Conservation (phyloP, 2,888 invertebrate species). For the Choreutis nemorana region DNA sequence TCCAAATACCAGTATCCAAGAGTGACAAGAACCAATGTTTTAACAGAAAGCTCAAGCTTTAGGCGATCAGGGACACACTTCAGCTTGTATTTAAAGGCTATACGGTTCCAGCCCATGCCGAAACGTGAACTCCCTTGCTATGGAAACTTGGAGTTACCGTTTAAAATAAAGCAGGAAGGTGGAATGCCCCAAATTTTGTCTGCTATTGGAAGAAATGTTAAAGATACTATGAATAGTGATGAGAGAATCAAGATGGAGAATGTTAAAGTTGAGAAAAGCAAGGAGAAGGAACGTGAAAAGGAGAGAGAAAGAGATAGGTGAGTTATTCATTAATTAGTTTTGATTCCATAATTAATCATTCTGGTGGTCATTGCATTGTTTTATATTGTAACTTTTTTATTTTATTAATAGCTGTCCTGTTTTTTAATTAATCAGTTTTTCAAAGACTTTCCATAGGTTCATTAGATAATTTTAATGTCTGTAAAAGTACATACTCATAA, state of each 20-base stretch:
- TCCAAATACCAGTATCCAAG: conserved; percentile 52
- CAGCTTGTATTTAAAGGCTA: conserved; percentile 38
- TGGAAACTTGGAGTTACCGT: conserved; percentile 51
- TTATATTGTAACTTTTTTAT: too few relatives aligned
- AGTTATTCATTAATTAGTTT: conserved; percentile 4
- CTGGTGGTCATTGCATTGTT: too few relatives aligned
- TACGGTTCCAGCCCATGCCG: conserved; percentile 46
- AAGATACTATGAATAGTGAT: conserved; percentile 21
- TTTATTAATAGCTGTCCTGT: too few relatives aligned
- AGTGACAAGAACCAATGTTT: conserved; percentile 48
- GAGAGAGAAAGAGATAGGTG: conserved; percentile 24
- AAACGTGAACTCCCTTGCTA: conserved; percentile 53
- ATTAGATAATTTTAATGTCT: too few relatives aligned
- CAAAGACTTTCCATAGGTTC: too few relatives aligned
- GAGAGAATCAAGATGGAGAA: conserved; percentile 26
- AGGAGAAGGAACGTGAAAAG: conserved; percentile 25
- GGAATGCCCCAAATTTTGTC: conserved; percentile 30
- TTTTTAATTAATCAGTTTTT: too few relatives aligned
- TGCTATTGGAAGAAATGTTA: conserved; percentile 26
- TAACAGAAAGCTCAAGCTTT: conserved; percentile 35
- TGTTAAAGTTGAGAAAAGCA: conserved; percentile 23
- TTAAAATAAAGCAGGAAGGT: conserved; percentile 48
- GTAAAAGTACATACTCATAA: too few relatives aligned
- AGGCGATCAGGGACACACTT: conserved; percentile 38
- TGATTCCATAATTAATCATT: too few relatives aligned